Base-by-base conservation (phyloP, 2,797 vertebrate species). In the Botia kubotai region DNA sequence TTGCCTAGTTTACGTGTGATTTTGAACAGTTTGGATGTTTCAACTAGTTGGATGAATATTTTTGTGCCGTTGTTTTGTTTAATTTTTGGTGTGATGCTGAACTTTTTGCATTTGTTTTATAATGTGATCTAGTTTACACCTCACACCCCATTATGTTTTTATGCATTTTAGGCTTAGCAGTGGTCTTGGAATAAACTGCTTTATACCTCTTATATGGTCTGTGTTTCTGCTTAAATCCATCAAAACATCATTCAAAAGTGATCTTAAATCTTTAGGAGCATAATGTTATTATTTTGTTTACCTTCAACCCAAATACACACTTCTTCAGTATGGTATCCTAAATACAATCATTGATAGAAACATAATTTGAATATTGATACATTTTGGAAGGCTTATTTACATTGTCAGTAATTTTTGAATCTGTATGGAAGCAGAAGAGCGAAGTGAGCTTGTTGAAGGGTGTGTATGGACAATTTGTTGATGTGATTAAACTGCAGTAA, bases 171-270 rank as follows among this genome's bases (percentile, higher is more conserved):
- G 83, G 80, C 72, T 83, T 79, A 60, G 79, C 62, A 72, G 80
- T 85, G 76, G 66, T 80, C 52, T 78, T 83, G 72, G 69, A 88
- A 87, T 88, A 88, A 87, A 88, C 75, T 72, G 82, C 77, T 86
- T 87, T 81, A 82, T 81, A 82, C 70, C 84, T 70, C 66, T 62
- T 29, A 69, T 39, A 14, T 71, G 16, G 29, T 60, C 60, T 33
- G 33, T 53, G 68, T 10, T 46, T 72, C 33, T 72, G 21, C 60
- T 66, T 72, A 7, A 52, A 53, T 43, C 6, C 29, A 1, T 55
- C 2, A 48, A 50, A 71, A n/a, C 26, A 53, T 68, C 2, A 60
- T 26, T 60, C n/a, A 12, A 60, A 60, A 3, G 4, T 62, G 4
- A 16, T 58, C 19, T 58, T 19, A 21, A 58, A 21, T 23, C 19